A percentile compares a stretch with the other conserved stretches of the same genome.
These are phyloP conservation scores for Pandemis heparana DNA, from an alignment of 2,888 invertebrate genomes.

Conservation along the genomic window DNA sequence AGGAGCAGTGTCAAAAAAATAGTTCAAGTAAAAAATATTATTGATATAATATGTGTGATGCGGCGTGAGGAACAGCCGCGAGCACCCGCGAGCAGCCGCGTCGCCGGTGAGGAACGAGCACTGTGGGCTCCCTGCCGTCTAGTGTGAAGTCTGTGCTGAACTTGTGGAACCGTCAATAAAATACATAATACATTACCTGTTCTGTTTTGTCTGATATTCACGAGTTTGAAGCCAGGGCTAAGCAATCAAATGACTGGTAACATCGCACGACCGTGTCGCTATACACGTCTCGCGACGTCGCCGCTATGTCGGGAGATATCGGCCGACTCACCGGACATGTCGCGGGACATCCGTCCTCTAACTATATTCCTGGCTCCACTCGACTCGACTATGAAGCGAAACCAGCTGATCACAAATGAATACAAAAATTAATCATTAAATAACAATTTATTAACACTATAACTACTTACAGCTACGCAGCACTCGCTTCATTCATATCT, in stretches of 20 bases:
- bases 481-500: background rate
- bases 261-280: too few species aligned
- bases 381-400: too few species aligned
- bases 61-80: background rate
- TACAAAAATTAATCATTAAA: background rate
- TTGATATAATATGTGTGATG: background rate
- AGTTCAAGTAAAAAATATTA: constrained; percentile 1
- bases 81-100: too few species aligned
- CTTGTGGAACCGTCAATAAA: constrained; percentile 17
- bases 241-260: too few species aligned
- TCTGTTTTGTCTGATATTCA: background rate
- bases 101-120: background rate
- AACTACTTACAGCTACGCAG: background rate
- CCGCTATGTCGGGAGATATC: too few species aligned
- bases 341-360: too few species aligned
- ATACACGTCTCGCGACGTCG: too few species aligned
- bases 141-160: background rate
- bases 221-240: too few species aligned
- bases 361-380: too few species aligned
- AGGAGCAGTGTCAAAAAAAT: constrained; percentile 11
- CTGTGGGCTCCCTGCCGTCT: background rate
- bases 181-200: background rate
- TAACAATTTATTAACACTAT: constrained; percentile 8
- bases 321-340: too few species aligned
- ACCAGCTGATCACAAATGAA: background rate